These are phyloP conservation scores for Hyposoter dolosus DNA, from an alignment of 2,888 invertebrate genomes.

Conservation along the genomic window DNA sequence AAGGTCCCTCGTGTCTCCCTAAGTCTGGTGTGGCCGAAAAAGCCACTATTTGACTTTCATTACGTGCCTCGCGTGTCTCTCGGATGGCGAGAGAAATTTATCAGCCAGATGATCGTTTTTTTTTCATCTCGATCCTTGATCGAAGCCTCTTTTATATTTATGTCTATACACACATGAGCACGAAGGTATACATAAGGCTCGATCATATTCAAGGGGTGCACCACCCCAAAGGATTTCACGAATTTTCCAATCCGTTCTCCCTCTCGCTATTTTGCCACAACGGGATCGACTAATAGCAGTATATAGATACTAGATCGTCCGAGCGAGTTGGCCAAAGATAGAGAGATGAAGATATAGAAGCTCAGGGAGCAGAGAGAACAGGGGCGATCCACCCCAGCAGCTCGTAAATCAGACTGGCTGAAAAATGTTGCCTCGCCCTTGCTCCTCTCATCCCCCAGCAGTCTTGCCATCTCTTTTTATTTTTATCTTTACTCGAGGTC, in stretches of 20 bases:
- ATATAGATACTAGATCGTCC: constrained; percentile 41
- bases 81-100: constrained; percentile 79
- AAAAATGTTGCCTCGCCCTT: constrained; percentile 64
- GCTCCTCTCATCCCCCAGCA: constrained; percentile 24
- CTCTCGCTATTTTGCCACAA: constrained; percentile 43
- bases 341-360: constrained; percentile 22
- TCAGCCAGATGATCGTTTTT: constrained; percentile 72
- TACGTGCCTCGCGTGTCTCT: constrained; percentile 77
- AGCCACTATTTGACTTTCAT: constrained; percentile 85
- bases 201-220: constrained; percentile 21
- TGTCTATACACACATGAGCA: constrained; percentile 22
- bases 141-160: constrained; percentile 30
- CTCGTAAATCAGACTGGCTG: constrained; percentile 70
- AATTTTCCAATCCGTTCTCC: constrained; percentile 74
- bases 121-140: constrained; percentile 50
- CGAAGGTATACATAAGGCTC: neutral
- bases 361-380: neutral
- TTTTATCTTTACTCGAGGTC: constrained; percentile 53
- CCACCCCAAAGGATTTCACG: constrained; percentile 71
- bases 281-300: constrained; percentile 62
- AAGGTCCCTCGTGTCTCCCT: constrained; percentile 16
- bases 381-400: constrained; percentile 56
- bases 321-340: constrained; percentile 1
- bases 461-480: constrained; percentile 37
- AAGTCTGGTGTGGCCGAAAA: constrained; percentile 72